Evolutionary conservation across 2,888 invertebrate species (phyloP).

Genomic region (Ectemnius lituratus): DNA sequence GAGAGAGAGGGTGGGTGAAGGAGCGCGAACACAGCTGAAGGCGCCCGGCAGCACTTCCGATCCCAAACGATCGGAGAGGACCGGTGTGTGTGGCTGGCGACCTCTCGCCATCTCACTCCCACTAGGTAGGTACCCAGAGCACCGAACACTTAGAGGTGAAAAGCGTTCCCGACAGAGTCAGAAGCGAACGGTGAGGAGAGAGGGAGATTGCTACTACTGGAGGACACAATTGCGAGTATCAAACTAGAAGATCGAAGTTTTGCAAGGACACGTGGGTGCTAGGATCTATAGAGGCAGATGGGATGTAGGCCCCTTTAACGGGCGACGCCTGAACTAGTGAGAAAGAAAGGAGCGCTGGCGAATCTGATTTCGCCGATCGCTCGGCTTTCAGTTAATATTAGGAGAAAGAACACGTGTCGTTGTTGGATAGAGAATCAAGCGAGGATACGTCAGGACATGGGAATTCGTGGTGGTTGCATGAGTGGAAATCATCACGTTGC

Average conservation of each 20-base stretch:
- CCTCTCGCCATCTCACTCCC: constrained; percentile 18
- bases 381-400: neutral
- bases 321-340: neutral
- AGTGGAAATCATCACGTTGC: constrained; percentile 59
- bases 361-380: neutral
- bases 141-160: constrained; percentile 6
- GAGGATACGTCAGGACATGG: constrained; percentile 54
- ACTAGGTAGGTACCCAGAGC: constrained; percentile 42
- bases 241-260: too few species aligned
- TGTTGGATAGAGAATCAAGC: constrained; percentile 19
- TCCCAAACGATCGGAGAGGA: constrained; percentile 10
- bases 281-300: neutral
- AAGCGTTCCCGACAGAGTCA: constrained; percentile 37
- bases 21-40: too few species aligned
- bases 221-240: too few species aligned
- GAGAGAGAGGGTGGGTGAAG: neutral
- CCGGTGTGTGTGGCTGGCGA: constrained; percentile 20
- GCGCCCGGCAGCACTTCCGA: neutral
- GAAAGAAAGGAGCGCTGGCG: neutral
- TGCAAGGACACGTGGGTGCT: neutral
- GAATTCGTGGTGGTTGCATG: constrained; percentile 50
- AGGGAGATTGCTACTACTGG: neutral
- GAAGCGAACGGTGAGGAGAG: constrained; percentile 8
- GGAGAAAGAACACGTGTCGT: neutral
- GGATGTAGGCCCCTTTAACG: too few species aligned